Evolutionary conservation across 2,888 invertebrate species (phyloP), one percentile per base, ranked within the genome.

Genomic region (Theristus sp.): DNA sequence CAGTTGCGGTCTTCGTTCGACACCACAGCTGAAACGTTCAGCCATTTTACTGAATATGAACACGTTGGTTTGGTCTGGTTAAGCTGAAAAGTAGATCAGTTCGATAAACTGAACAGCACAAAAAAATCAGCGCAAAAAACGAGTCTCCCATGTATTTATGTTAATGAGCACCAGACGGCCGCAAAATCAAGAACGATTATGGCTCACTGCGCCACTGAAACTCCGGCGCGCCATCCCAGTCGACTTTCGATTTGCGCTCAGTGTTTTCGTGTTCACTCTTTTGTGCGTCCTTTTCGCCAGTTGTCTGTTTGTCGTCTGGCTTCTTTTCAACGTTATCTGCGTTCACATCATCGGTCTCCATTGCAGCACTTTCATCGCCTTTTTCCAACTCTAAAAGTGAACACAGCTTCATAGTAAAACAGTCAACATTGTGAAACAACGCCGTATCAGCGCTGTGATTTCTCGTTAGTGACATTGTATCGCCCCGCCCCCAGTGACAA

Each of bases 161-260:
- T 52, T 3, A 3, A 17, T 20, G 3, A n/a, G 49, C 49, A 10
- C 24, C 13, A 54, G 27, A 6, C 22, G 13, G 26, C 6, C 3
- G 25, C 47, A 47, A 28, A 6, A 24, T 13, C 22, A 47, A 28
- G 10, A 6, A 27, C 58, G 28, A 1, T 28, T 1, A 3, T n/a
- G 20, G 31, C 30, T 1, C 1, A 59, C 59, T 25, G 25, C 46
- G 47, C 59, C 59, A 59, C 38, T 59, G 59, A n/a, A 59, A 59
- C 38, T 59, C 59, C 20, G 59, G 59, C 1, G 59, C 59, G 1
- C 59, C 59, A 31, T 52, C 54, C 59, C 59, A 59, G 22, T 28
- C 49, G 52, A n/a, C 17, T 52, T 52, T 25, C 52, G 3, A 6
- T n/a, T 52, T 52, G 17, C 13, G 25, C 52, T 52, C 52, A 52